Percentiles rank a stretch among this genome's conserved stretches.
Conservation (phyloP, 2,113 vertebrate species). For the Andinoacara biseriatus region DNA sequence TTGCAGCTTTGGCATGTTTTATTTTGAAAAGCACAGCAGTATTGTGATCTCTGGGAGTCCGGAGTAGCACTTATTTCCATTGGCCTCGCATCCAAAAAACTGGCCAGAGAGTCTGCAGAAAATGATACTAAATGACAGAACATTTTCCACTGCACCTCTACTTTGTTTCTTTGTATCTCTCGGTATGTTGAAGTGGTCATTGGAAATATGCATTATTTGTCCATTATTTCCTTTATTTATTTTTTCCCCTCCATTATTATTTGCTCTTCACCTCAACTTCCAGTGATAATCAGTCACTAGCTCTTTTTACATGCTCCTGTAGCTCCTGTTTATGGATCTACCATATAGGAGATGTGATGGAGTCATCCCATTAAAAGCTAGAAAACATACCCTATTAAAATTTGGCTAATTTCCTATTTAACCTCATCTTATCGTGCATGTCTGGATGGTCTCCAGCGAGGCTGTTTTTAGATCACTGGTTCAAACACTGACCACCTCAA, state of each 20-base stretch:
- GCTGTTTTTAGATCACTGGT: background rate
- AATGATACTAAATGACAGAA: conserved; percentile 58
- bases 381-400: background rate
- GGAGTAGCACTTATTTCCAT: conserved; percentile 61
- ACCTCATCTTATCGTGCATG: background rate
- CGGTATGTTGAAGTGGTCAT: background rate
- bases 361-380: background rate
- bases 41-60: conserved; percentile 41
- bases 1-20: conserved; percentile 46
- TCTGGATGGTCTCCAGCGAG: background rate
- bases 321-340: background rate
- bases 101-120: conserved; percentile 48
- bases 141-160: conserved; percentile 51
- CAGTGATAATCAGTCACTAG: background rate
- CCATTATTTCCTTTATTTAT: conserved; percentile 2
- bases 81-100: conserved; percentile 38
- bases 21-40: conserved; percentile 49
- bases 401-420: background rate
- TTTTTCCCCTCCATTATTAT: background rate
- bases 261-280: background rate
- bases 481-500: background rate
- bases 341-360: background rate
- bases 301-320: background rate
- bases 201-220: background rate
- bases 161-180: conserved; percentile 21